A percentile compares a stretch with the other conserved stretches of the same genome.
These are phyloP conservation scores for Orientallactaga bullata DNA, from an alignment of 2,113 vertebrate species.

Conservation along the genomic window DNA sequence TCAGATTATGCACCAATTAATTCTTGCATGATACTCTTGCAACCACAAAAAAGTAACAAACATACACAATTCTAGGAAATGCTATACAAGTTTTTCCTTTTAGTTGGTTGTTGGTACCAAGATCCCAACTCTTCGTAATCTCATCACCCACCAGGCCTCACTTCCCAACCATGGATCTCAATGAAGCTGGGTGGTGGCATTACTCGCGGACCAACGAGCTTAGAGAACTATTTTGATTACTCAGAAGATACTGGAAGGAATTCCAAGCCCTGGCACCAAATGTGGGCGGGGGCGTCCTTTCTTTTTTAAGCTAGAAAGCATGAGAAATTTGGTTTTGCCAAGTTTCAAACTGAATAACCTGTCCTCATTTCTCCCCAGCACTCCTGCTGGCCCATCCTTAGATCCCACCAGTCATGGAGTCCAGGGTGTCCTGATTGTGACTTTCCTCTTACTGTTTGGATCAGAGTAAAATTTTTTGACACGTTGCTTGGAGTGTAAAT, in stretches of 20 bases:
- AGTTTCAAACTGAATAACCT: slow-evolving; percentile 24
- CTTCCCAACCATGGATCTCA: slow-evolving; percentile 2
- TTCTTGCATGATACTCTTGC: slow-evolving; percentile 13
- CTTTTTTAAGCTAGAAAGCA: slow-evolving; percentile 32
- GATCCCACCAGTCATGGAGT: slow-evolving; percentile 60
- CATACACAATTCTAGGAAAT: slow-evolving; percentile 11
- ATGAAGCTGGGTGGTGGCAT: slow-evolving; percentile 6
- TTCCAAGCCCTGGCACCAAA: neutral
- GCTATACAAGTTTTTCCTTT: slow-evolving; percentile 7
- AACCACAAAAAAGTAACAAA: neutral
- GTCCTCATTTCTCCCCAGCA: neutral
- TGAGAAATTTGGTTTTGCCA: slow-evolving; percentile 42
- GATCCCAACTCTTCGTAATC: slow-evolving; percentile 6
- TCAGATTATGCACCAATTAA: slow-evolving; percentile 43
- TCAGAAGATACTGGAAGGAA: slow-evolving; percentile 13
- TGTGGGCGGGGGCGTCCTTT: neutral
- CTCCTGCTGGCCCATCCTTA: neutral
- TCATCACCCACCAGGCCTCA: neutral
- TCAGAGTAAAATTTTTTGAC: slow-evolving; percentile 92
- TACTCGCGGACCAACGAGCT: slow-evolving; percentile 3
- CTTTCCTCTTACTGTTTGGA: slow-evolving; percentile 87
- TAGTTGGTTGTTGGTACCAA: slow-evolving; percentile 12
- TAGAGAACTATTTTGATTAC: slow-evolving; percentile 53
- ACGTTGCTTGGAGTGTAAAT: slow-evolving; percentile 92
- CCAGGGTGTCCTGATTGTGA: slow-evolving; percentile 85